Percentiles rank a stretch among this genome's conserved stretches.
Conservation (phyloP, 2,113 vertebrate genomes). For the Elephantulus edwardii region DNA sequence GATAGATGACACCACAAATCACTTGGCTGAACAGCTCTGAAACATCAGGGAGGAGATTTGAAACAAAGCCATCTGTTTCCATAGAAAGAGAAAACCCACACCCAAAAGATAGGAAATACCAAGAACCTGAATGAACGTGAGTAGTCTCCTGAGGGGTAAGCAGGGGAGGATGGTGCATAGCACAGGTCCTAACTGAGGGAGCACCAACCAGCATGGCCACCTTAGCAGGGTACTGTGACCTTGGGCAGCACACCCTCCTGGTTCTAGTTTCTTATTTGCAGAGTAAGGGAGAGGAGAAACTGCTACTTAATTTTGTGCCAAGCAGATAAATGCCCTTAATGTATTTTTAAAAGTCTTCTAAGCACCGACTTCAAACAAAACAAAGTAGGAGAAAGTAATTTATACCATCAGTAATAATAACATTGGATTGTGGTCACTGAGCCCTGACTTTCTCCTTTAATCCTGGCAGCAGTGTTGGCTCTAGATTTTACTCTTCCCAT, state of each 20-base stretch:
- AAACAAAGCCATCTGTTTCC: constrained; percentile 32
- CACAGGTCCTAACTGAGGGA: neutral
- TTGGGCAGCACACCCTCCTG: neutral
- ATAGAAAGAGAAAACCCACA: constrained; percentile 39
- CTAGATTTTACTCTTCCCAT: neutral
- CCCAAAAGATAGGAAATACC: neutral
- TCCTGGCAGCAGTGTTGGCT: neutral
- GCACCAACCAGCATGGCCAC: too few species aligned
- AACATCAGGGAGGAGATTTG: constrained; percentile 9
- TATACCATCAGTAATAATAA: neutral
- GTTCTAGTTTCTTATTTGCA: neutral
- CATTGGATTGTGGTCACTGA: neutral
- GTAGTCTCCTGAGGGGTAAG: constrained; percentile 28
- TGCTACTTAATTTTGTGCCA: neutral
- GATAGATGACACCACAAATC: neutral
- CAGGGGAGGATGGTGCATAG: neutral
- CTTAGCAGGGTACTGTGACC: neutral
- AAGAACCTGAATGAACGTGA: neutral
- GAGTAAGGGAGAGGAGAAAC: neutral
- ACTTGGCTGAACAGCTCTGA: neutral
- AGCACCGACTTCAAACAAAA: neutral
- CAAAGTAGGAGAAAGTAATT: neutral
- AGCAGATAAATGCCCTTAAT: neutral
- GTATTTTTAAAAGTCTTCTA: neutral
- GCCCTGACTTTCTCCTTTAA: neutral